Evolutionary conservation across 1,140 invertebrate genomes (phyloP).

Genomic region (Drosophila parvula): DNA sequence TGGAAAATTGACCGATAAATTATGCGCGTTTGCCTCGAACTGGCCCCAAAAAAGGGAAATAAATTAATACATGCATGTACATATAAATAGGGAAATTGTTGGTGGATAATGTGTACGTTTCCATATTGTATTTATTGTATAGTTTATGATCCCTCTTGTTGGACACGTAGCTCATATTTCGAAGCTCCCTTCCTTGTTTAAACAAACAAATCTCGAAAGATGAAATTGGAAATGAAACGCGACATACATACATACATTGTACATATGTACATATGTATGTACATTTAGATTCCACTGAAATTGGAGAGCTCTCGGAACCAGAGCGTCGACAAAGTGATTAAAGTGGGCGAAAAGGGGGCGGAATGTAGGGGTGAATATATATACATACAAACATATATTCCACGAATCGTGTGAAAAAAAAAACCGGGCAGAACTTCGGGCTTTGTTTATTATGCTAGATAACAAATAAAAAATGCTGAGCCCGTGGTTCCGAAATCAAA

Average conservation of each 20-base stretch:
- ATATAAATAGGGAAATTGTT: slow-evolving; percentile 23
- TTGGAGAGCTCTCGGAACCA: background rate
- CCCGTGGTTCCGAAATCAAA: background rate
- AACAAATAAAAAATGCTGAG: background rate
- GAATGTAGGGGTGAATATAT: background rate
- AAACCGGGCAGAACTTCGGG: background rate
- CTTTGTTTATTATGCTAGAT: slow-evolving; percentile 4
- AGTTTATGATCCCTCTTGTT: slow-evolving; percentile 39
- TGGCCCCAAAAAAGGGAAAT: slow-evolving; percentile 41
- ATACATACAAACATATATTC: too few species aligned
- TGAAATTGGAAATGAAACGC: slow-evolving; percentile 9
- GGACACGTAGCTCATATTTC: slow-evolving; percentile 43
- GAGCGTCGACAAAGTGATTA: slow-evolving; percentile 5
- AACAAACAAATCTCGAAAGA: background rate
- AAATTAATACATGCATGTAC: slow-evolving; percentile 23
- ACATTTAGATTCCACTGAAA: slow-evolving; percentile 11
- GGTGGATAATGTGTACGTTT: slow-evolving; percentile 10
- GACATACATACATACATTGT: background rate
- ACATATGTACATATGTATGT: too few species aligned
- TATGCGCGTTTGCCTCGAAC: background rate
- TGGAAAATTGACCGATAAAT: background rate
- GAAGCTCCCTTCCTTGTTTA: slow-evolving; percentile 12
- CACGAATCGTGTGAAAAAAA: slow-evolving; percentile 22
- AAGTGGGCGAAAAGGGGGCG: slow-evolving; percentile 15
- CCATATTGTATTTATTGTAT: slow-evolving; percentile 30